Conservation (phyloP, 2,888 invertebrate species). For the Polymixis flavicincta region DNA sequence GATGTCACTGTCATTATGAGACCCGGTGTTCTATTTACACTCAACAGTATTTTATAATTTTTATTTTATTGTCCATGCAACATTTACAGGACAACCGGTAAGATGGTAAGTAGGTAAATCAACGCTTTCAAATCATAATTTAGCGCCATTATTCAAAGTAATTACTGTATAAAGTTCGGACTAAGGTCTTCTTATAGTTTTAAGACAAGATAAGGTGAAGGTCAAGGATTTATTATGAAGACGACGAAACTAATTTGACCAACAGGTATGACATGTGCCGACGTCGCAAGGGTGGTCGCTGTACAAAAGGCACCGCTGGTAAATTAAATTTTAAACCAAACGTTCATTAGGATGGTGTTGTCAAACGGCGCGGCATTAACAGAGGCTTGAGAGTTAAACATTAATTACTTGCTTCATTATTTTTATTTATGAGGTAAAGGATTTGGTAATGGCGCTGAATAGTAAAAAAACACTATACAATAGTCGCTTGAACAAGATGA, state of each 20-base stretch:
- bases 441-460: conserved; percentile 90
- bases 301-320: conserved; percentile 99
- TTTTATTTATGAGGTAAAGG: conserved; percentile 88
- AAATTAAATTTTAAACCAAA: conserved; percentile 90
- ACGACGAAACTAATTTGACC: conserved; percentile 86
- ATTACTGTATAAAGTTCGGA: conserved; percentile 49
- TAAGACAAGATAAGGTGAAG: conserved; percentile 64
- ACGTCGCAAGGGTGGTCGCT: conserved; percentile 98
- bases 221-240: conserved; percentile 73
- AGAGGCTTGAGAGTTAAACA: conserved; percentile 86
- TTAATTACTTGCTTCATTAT: conserved; percentile 86
- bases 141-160: conserved; percentile 85
- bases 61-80: conserved; percentile 57
- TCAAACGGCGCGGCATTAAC: conserved; percentile 84
- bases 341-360: conserved; percentile 81
- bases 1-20: neutral
- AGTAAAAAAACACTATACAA: conserved; percentile 68
- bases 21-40: conserved; percentile 19
- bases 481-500: conserved; percentile 69
- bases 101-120: conserved; percentile 71
- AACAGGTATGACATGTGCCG: conserved; percentile 99
- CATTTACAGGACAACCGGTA: conserved; percentile 69
- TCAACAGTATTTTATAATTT: conserved; percentile 38
- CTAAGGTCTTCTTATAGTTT: conserved; percentile 47
- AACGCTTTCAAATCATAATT: conserved; percentile 69